Conservation (phyloP, 1,140 invertebrate genomes). For the Orussus abietinus region DNA sequence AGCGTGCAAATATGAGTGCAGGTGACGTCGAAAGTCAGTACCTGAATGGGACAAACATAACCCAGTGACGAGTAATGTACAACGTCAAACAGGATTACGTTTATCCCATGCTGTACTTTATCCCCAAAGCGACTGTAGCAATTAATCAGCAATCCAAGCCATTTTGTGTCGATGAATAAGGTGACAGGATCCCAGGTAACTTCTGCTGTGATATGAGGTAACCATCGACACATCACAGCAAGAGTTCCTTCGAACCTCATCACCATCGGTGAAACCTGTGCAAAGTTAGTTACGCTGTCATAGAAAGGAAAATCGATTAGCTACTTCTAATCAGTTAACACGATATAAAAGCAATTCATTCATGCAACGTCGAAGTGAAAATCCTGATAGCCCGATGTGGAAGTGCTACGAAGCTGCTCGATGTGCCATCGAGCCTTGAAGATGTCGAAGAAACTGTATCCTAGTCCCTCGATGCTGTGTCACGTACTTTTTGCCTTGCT, state of each 20-base stretch:
- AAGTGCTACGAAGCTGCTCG: not conserved
- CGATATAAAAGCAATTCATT: no score
- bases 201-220: constrained; percentile 57
- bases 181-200: constrained; percentile 48
- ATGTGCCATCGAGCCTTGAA: not conserved
- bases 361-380: no score
- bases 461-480: constrained; percentile 25
- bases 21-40: no score
- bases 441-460: not conserved
- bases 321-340: no score
- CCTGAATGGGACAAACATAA: constrained; percentile 57
- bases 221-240: constrained; percentile 48
- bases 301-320: not conserved
- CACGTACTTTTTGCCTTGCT: constrained; percentile 53
- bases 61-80: constrained; percentile 56
- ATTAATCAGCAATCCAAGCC: not conserved
- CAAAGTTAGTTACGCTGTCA: not conserved
- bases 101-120: constrained; percentile 45
- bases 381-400: no score
- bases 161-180: constrained; percentile 18
- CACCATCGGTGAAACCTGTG: no score
- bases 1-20: no score
- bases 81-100: constrained; percentile 53
- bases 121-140: not conserved
- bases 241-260: constrained; percentile 49